Base-by-base conservation (phyloP, 1,140 invertebrate genomes). In the Atopsyche davidsoni region DNA sequence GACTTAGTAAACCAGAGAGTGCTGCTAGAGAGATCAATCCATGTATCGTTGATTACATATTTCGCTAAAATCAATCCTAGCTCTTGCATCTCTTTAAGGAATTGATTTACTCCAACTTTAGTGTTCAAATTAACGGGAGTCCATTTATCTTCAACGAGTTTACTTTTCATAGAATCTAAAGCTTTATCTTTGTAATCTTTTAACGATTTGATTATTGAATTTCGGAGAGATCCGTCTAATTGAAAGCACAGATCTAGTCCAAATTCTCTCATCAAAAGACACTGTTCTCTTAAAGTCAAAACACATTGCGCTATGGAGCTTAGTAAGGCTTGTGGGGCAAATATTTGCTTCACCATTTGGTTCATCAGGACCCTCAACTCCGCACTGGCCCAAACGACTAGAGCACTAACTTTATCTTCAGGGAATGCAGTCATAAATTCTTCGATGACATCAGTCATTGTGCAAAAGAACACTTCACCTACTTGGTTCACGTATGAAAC, bases 331-430 rank as follows among this genome's bases (percentile, higher is more conserved):
- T 96, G 90, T 11, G 92, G 89, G 57, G 87, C 87, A 65, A 99
- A 95, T 14, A 97, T 85, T 69, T 97, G 92, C 62, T 81, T 93
- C 60, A 81, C 83, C 66, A 86, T 86, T 81, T 81, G 87, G 69
- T 75, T 83, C 65, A 77, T 91, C 63, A 88, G 85, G 72, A 81
- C 78, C 64, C 83, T 84, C 35, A 98, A 70, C 72, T 98, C 92
- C 54, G 83, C 78, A 59, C 86, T 89, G 52, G 86, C 84, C 94
- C 94, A 97, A 1, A 95, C 86, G 53, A 94, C 81, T 57, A 95
- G 85, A 53, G 87, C 91, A 77, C 82, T 75, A 82, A 87, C 60
- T 78, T 82, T 60, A 79, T 80, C 61, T 78, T 83, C 75, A 24
- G 86, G 81, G 67, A 96, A 95, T 28, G 87, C 83, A 62, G 82